Conservation (phyloP, 1,140 invertebrate species). For the Antheraea pernyi region DNA sequence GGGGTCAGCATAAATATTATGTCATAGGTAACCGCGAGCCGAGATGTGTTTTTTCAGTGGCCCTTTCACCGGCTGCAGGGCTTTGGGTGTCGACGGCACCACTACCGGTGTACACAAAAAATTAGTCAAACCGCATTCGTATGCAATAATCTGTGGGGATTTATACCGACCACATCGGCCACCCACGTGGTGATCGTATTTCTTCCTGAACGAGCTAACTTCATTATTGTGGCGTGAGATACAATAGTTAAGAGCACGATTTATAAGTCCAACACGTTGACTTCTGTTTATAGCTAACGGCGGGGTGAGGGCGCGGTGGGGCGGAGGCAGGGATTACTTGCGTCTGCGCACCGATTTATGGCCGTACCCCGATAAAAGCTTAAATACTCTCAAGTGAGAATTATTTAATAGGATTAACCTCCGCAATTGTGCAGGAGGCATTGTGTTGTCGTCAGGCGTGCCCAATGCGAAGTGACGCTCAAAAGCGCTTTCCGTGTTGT, state of each 20-base stretch:
- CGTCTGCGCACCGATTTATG: slow-evolving; percentile 75
- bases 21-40: neutral
- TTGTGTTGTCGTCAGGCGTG: slow-evolving; percentile 28
- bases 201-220: slow-evolving; percentile 77
- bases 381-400: slow-evolving; percentile 71
- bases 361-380: slow-evolving; percentile 73
- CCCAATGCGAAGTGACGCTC: slow-evolving; percentile 7
- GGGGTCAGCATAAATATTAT: neutral
- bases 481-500: slow-evolving; percentile 1
- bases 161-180: slow-evolving; percentile 61
- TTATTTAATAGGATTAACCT: slow-evolving; percentile 58
- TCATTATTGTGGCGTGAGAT: slow-evolving; percentile 78
- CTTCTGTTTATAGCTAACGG: slow-evolving; percentile 76
- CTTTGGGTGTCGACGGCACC: slow-evolving; percentile 53
- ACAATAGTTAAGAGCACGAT: slow-evolving; percentile 78
- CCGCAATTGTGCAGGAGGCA: slow-evolving; percentile 39
- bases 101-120: slow-evolving; percentile 60
- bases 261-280: slow-evolving; percentile 78
- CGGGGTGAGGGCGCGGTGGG: slow-evolving; percentile 51
- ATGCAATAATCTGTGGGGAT: slow-evolving; percentile 65
- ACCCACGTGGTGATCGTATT: slow-evolving; percentile 74
- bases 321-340: slow-evolving; percentile 60
- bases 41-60: slow-evolving; percentile 63
- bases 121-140: slow-evolving; percentile 54
- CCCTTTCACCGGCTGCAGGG: slow-evolving; percentile 63